Conservation (phyloP, 2,113 vertebrate genomes). For the Meles meles region DNA sequence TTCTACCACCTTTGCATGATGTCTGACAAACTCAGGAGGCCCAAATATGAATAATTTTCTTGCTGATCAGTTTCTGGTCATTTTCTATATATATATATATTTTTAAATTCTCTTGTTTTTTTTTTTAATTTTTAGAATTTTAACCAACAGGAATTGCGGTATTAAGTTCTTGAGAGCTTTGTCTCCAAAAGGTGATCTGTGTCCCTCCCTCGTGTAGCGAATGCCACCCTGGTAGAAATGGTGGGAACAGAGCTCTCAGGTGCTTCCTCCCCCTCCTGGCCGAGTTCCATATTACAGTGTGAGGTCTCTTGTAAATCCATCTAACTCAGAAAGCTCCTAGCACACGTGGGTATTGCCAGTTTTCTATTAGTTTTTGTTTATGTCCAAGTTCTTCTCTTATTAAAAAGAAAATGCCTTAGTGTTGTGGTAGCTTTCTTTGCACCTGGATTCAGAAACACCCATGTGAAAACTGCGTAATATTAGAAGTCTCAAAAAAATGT, state of each 20-base stretch:
- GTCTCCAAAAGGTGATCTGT: background rate
- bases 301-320: background rate
- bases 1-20: background rate
- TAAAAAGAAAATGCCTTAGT: background rate
- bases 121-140: background rate
- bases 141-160: background rate
- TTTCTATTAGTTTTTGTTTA: background rate
- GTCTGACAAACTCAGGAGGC: background rate
- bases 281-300: background rate
- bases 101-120: background rate
- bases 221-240: background rate
- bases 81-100: background rate
- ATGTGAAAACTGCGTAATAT: background rate
- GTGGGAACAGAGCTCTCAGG: background rate
- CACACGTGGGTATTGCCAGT: fast-evolving
- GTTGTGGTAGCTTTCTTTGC: no score
- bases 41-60: background rate
- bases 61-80: background rate
- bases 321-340: fast-evolving
- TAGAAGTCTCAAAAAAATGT: background rate
- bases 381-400: background rate
- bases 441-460: background rate
- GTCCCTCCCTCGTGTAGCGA: fast-evolving
- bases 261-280: background rate
- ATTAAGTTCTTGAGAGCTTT: background rate